Conservation (phyloP, 2,888 invertebrate genomes). For the Tipula unca region DNA sequence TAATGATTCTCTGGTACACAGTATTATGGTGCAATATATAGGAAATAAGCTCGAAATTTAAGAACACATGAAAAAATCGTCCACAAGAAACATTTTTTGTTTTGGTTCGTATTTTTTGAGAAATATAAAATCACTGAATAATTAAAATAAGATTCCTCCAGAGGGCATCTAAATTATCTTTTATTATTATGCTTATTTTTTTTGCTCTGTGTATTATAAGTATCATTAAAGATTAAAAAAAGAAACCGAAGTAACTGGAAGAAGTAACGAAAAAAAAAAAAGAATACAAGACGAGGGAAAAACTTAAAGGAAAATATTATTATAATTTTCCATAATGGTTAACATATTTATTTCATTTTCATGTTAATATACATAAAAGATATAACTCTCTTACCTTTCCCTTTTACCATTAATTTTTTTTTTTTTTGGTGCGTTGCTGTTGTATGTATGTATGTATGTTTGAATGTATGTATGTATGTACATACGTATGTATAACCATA, state of each 20-base stretch:
- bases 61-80: neutral
- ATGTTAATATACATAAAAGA: slow-evolving; percentile 8
- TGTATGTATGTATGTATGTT: neutral
- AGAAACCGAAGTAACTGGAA: neutral
- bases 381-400: neutral
- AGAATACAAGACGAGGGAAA: neutral
- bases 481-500: neutral
- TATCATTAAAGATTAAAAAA: slow-evolving; percentile 14
- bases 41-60: neutral
- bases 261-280: neutral
- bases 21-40: neutral
- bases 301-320: slow-evolving; percentile 8
- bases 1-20: neutral
- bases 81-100: neutral
- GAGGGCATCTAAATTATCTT: slow-evolving; percentile 8
- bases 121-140: slow-evolving; percentile 14
- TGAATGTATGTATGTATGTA: neutral
- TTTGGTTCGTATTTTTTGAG: neutral
- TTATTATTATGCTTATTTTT: slow-evolving; percentile 14
- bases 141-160: slow-evolving; percentile 8
- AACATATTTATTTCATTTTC: slow-evolving; percentile 14
- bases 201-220: neutral
- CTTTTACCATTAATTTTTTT: neutral
- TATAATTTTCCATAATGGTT: slow-evolving; percentile 14
- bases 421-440: neutral